phyloP scores from a whole-genome alignment of 2,888 invertebrate genomes.

The Sminthurides aquaticus region DNA sequence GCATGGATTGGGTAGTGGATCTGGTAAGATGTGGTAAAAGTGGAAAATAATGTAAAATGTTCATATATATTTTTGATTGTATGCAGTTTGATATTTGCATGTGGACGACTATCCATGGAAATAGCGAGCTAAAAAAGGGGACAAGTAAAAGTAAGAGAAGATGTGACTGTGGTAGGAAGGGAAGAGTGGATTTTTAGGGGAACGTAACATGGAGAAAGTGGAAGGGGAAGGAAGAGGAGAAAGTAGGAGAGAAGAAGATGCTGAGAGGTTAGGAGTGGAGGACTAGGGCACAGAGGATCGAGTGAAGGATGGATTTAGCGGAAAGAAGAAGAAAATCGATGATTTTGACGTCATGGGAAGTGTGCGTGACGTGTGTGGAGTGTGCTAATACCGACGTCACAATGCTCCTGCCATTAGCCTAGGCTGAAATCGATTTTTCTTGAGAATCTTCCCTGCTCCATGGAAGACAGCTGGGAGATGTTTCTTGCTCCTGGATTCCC shows the following conservation, averaged over 20 bases:
- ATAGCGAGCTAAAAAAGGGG: no score
- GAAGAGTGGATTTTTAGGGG: no score
- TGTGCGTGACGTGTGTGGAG: conserved; percentile 39
- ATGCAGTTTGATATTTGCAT: no score
- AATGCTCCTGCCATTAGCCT: conserved; percentile 39
- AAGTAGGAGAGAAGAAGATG: not conserved
- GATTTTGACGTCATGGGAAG: conserved; percentile 40
- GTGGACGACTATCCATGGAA: no score
- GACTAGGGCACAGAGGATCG: not conserved
- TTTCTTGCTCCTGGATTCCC: not conserved
- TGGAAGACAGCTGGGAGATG: not conserved
- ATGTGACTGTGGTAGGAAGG: no score
- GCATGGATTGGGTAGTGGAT: no score
- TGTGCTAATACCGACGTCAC: conserved; percentile 38
- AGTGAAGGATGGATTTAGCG: not conserved
- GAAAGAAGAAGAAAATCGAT: conserved; percentile 19
- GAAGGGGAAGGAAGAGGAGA: not conserved
- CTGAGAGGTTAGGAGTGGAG: conserved; percentile 7
- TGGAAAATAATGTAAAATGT: no score
- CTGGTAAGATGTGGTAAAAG: no score
- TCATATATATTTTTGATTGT: no score
- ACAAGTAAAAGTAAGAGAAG: no score
- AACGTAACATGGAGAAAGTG: not conserved
- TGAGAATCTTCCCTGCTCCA: not conserved
- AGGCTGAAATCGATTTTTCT: conserved; percentile 38